A percentile compares a stretch with the other conserved stretches of the same genome.
These are phyloP conservation scores for Arctocebus calabarensis DNA, from an alignment of 2,797 vertebrate genomes.

Conservation along the genomic window DNA sequence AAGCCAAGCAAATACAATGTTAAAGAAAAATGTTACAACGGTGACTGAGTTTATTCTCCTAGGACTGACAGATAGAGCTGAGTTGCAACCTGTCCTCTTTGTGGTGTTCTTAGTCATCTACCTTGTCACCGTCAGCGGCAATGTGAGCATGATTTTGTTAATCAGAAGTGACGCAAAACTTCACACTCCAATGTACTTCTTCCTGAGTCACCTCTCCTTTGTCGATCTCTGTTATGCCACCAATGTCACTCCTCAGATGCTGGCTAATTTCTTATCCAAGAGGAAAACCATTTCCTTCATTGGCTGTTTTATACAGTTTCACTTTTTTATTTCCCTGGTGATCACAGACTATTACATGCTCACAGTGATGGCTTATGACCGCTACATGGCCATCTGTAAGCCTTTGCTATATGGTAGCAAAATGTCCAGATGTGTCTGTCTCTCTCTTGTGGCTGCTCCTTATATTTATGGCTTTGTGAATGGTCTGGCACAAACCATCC, in stretches of 20 bases:
- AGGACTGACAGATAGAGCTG: constrained; percentile 61
- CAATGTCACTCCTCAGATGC: neutral
- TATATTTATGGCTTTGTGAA: constrained; percentile 63
- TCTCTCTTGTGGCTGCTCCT: neutral
- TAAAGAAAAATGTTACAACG: constrained; percentile 24
- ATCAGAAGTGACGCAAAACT: neutral
- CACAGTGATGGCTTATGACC: neutral
- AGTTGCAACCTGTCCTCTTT: constrained; percentile 69
- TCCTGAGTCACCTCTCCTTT: constrained; percentile 55
- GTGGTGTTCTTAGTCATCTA: constrained; percentile 73
- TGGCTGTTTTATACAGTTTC: neutral
- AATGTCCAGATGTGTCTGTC: constrained; percentile 70
- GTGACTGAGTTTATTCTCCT: constrained; percentile 79
- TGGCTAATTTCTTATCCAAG: neutral
- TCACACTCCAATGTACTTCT: constrained; percentile 49
- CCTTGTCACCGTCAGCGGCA: constrained; percentile 42
- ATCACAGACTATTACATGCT: neutral
- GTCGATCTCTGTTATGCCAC: constrained; percentile 52
- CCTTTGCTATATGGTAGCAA: constrained; percentile 55
- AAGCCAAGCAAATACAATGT: neutral
- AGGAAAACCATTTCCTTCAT: neutral
- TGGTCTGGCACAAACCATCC: constrained; percentile 55
- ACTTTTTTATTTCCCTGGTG: neutral
- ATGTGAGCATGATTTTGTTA: constrained; percentile 16
- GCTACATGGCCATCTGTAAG: neutral